phyloP scores from a whole-genome alignment of 2,113 vertebrate genomes.

The Microcebus griseorufus region DNA sequence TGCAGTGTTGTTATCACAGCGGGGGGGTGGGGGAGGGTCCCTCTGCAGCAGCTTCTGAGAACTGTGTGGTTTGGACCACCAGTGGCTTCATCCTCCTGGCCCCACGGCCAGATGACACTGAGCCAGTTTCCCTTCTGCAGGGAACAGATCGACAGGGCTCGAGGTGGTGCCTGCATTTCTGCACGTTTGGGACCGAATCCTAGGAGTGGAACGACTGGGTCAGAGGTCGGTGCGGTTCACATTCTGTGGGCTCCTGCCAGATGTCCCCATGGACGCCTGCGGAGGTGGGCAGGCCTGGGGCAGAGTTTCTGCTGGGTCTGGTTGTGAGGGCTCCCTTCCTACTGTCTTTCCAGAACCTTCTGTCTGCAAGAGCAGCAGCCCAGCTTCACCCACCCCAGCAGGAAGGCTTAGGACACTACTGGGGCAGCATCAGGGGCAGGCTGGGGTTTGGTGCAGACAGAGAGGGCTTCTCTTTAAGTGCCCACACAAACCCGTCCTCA shows the following conservation, averaged over 20 bases:
- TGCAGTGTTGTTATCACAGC: too few species aligned
- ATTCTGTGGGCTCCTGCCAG: neutral
- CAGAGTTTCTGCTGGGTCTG: neutral
- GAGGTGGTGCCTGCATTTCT: neutral
- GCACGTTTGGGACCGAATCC: neutral
- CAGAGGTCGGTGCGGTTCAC: neutral
- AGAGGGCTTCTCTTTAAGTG: neutral
- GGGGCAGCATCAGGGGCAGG: neutral
- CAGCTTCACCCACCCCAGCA: neutral
- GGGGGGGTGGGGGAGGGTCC: neutral
- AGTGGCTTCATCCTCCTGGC: too few species aligned
- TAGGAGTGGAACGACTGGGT: neutral
- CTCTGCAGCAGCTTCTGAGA: neutral
- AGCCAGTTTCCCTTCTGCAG: neutral
- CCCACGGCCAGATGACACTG: neutral
- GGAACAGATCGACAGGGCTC: neutral
- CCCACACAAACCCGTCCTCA: neutral
- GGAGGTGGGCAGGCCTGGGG: neutral
- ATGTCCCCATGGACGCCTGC: neutral
- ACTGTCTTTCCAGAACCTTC: too few species aligned
- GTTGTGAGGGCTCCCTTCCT: neutral
- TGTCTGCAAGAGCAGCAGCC: neutral
- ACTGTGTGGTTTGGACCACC: fast-evolving
- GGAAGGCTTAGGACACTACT: too few species aligned
- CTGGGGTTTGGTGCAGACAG: neutral